Percentiles rank a stretch among this genome's conserved stretches.
Evolutionary conservation across 2,113 vertebrate genomes (phyloP).

Genomic region (Trematocara stigmaticum): DNA sequence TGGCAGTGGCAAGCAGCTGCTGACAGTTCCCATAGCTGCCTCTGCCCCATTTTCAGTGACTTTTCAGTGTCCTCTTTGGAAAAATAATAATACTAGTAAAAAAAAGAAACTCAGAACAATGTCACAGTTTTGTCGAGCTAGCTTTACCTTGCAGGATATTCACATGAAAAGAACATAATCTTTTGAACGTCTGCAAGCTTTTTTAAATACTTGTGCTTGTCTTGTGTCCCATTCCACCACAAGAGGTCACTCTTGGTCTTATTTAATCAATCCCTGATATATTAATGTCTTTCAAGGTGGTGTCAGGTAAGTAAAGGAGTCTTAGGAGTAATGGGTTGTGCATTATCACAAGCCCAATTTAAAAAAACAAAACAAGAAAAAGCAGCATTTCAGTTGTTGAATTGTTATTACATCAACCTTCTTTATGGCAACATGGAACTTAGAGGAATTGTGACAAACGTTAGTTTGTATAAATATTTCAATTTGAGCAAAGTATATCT

Average conservation of each 20-base stretch:
- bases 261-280: background rate
- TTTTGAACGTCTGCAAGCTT: background rate
- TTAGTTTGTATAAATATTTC: background rate
- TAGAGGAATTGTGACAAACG: fast-evolving
- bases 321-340: background rate
- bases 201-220: background rate
- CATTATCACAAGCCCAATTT: background rate
- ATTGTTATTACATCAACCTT: background rate
- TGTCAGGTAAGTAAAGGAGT: background rate
- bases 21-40: background rate
- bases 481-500: background rate
- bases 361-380: background rate
- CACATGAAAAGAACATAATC: background rate
- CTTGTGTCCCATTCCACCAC: background rate
- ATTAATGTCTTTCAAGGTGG: background rate
- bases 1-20: background rate
- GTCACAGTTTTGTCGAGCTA: background rate
- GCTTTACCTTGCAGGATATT: background rate
- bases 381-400: background rate
- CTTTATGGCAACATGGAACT: background rate
- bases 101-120: background rate
- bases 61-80: background rate
- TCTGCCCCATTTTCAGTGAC: background rate
- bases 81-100: background rate
- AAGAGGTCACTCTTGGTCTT: slow-evolving; percentile 30